These are phyloP conservation scores for Meloe dianella DNA, from an alignment of 2,888 invertebrate genomes.

Conservation along the genomic window DNA sequence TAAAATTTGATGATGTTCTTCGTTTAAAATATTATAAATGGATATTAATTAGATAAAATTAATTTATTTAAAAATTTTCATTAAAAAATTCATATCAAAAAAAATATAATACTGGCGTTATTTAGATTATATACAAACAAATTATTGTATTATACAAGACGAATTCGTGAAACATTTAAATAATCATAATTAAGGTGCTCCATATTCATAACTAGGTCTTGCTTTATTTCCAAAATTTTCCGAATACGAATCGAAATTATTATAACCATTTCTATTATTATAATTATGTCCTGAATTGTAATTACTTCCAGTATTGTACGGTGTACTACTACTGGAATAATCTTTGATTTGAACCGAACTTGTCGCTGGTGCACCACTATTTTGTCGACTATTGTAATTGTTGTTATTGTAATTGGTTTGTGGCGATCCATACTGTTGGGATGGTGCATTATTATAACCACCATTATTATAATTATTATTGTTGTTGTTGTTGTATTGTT, in stretches of 20 bases:
- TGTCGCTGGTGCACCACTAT: slow-evolving; percentile 34
- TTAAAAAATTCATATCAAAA: not conserved
- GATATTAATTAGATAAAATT: too few relatives aligned
- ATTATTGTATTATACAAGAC: not conserved
- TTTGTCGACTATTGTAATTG: slow-evolving; percentile 18
- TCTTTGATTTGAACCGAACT: slow-evolving; percentile 48
- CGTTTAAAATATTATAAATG: too few relatives aligned
- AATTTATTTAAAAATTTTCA: not conserved
- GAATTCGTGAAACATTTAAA: too few relatives aligned
- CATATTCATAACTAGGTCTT: slow-evolving; percentile 33
- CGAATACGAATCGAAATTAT: slow-evolving; percentile 18
- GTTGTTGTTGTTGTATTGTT: slow-evolving; percentile 57
- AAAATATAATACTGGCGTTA: slow-evolving; percentile 9
- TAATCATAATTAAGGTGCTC: slow-evolving; percentile 23
- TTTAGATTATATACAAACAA: slow-evolving; percentile 1
- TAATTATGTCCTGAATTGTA: slow-evolving; percentile 30
- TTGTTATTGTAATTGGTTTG: slow-evolving; percentile 28
- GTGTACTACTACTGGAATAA: slow-evolving; percentile 37
- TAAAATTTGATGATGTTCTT: too few relatives aligned
- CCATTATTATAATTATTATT: slow-evolving; percentile 43
- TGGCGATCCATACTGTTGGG: slow-evolving; percentile 27
- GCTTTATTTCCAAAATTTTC: slow-evolving; percentile 23
- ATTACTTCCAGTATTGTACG: slow-evolving; percentile 28
- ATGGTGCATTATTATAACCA: slow-evolving; percentile 37
- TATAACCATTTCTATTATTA: not conserved